Evolutionary conservation across 2,113 vertebrate genomes (phyloP).

Genomic region (Mustela lutreola): DNA sequence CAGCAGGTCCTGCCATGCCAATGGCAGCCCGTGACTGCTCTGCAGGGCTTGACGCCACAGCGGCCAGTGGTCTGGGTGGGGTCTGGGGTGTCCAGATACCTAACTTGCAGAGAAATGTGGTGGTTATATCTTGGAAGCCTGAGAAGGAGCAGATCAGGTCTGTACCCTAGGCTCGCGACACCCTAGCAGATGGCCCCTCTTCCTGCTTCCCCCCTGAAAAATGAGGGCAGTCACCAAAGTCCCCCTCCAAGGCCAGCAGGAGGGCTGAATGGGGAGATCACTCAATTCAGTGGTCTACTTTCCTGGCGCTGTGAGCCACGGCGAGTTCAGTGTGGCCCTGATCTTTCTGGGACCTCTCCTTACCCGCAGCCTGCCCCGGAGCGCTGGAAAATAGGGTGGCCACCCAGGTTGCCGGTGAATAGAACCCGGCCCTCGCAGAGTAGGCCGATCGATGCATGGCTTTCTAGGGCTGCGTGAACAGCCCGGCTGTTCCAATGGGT

Average conservation of each 20-base stretch:
- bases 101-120: accelerated
- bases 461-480: not conserved
- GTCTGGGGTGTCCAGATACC: too few species aligned
- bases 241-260: not conserved
- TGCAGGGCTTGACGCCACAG: accelerated
- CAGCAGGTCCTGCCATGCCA: accelerated
- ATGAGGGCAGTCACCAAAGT: not conserved
- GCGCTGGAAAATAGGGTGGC: not conserved
- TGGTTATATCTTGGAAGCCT: not conserved
- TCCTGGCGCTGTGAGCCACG: not conserved
- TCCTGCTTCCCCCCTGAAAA: not conserved
- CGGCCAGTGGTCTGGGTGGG: accelerated
- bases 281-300: not conserved
- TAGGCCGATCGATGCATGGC: not conserved
- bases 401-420: not conserved
- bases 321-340: not conserved
- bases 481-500: accelerated
- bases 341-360: too few species aligned
- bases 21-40: not conserved
- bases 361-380: not conserved
- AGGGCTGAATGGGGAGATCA: too few species aligned
- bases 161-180: not conserved
- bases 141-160: not conserved
- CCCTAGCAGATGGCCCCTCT: not conserved
- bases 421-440: accelerated